Conservation (phyloP, 2,888 invertebrate genomes). For the Aphrophora alni region DNA sequence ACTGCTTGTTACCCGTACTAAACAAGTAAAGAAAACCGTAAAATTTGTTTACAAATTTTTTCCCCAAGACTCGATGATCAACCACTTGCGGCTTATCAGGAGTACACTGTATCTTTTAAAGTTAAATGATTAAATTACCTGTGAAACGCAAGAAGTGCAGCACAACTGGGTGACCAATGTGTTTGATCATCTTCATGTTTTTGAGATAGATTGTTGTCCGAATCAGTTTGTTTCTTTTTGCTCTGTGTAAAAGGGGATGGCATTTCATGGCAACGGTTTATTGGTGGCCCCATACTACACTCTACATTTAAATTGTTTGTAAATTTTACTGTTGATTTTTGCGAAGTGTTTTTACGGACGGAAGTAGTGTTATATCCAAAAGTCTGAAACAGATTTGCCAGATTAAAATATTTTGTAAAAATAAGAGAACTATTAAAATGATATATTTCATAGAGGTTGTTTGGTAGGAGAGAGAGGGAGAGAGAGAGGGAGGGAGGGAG, state of each 20-base stretch:
- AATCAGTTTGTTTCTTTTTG: background rate
- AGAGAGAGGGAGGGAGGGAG: no score
- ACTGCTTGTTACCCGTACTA: no score
- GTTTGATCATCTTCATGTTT: constrained; percentile 59
- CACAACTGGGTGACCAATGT: constrained; percentile 69
- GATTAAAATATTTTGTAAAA: background rate
- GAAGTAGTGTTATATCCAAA: background rate
- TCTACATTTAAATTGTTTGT: constrained; percentile 37
- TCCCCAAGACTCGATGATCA: no score
- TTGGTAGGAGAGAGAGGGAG: no score
- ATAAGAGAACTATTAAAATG: no score
- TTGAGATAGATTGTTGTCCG: background rate
- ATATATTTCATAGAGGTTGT: no score
- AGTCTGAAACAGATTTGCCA: background rate
- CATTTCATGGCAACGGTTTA: constrained; percentile 11
- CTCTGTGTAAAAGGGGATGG: constrained; percentile 1
- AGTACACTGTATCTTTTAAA: no score
- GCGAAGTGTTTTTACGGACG: constrained; percentile 20
- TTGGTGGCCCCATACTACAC: constrained; percentile 36
- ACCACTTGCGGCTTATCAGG: no score
- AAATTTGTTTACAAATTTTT: no score
- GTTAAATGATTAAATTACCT: constrained; percentile 58
- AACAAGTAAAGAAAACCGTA: no score
- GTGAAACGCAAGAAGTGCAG: constrained; percentile 69
- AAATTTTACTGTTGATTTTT: constrained; percentile 33